A percentile compares a stretch with the other conserved stretches of the same genome.
Evolutionary conservation across 2,113 vertebrate genomes (phyloP).

Genomic region (Loxodonta africana): DNA sequence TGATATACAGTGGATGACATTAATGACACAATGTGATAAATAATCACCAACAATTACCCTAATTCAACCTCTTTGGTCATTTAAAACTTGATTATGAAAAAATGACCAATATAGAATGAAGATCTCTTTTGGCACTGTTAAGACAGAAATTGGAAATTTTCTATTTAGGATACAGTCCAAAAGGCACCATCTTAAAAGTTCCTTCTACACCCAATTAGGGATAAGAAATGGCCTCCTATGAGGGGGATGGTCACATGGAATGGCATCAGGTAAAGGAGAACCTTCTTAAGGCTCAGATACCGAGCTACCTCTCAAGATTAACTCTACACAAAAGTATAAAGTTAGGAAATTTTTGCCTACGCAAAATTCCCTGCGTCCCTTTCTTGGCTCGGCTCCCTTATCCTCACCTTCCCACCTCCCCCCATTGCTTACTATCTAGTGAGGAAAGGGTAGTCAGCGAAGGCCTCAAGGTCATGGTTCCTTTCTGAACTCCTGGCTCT

Average conservation of each 20-base stretch:
- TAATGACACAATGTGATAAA: conserved; percentile 57
- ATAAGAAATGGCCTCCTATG: neutral
- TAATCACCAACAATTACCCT: neutral
- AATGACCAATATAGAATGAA: conserved; percentile 42
- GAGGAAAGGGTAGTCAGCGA: neutral
- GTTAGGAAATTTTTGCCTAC: conserved; percentile 11
- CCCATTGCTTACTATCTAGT: conserved; percentile 20
- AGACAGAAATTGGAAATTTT: conserved; percentile 39
- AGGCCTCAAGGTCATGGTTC: neutral
- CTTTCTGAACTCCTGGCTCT: conserved; percentile 33
- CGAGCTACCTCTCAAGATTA: neutral
- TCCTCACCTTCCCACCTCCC: neutral
- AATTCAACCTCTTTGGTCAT: conserved; percentile 47
- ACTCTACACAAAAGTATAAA: neutral
- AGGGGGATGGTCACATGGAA: neutral
- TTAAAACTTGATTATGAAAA: conserved; percentile 53
- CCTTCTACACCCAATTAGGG: neutral
- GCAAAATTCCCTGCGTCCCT: neutral
- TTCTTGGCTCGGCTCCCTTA: neutral
- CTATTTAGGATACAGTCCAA: neutral
- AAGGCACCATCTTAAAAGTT: conserved; percentile 54
- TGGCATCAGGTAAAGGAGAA: neutral
- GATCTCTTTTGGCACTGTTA: neutral
- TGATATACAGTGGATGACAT: conserved; percentile 39
- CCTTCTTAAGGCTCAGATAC: conserved; percentile 32